Percentiles rank a stretch among this genome's conserved stretches.
phyloP scores from a whole-genome alignment of 2,888 invertebrate genomes.

The Eristalis pertinax region DNA sequence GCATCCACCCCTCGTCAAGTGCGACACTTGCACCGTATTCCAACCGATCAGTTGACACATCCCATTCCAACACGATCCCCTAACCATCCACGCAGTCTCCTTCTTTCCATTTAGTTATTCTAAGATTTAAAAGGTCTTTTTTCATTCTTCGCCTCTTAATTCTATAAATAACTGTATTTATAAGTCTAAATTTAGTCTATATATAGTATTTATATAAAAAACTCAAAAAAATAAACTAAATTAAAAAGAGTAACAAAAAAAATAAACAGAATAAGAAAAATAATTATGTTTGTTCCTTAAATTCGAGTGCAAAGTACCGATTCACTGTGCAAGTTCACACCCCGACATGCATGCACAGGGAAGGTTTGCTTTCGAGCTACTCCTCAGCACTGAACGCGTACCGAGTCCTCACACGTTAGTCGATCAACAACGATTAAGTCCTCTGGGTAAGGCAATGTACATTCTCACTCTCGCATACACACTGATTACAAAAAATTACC shows the following conservation, averaged over 20 bases:
- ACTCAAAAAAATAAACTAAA: not conserved
- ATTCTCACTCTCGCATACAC: slow-evolving; percentile 65
- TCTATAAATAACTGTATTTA: slow-evolving; percentile 53
- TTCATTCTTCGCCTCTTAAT: slow-evolving; percentile 35
- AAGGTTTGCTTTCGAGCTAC: not conserved
- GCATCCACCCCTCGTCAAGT: too few relatives aligned
- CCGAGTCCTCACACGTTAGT: not conserved
- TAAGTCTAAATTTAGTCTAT: slow-evolving; percentile 55
- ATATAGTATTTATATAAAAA: slow-evolving; percentile 31
- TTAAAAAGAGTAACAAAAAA: too few relatives aligned
- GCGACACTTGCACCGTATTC: too few relatives aligned
- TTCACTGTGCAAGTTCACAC: slow-evolving; percentile 28
- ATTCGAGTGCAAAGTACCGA: slow-evolving; percentile 60
- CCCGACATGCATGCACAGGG: not conserved
- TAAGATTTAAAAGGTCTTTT: slow-evolving; percentile 51
- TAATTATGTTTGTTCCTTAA: slow-evolving; percentile 54
- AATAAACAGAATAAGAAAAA: not conserved
- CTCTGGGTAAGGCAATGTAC: slow-evolving; percentile 63
- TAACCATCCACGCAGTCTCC: not conserved
- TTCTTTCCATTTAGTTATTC: slow-evolving; percentile 38
- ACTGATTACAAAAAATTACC: slow-evolving; percentile 70
- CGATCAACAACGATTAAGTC: slow-evolving; percentile 9
- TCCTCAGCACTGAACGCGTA: not conserved
- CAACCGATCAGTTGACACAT: not conserved
- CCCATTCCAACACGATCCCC: not conserved